These are phyloP conservation scores for Lasius fuliginosus DNA, from an alignment of 2,888 invertebrate species.

Conservation along the genomic window DNA sequence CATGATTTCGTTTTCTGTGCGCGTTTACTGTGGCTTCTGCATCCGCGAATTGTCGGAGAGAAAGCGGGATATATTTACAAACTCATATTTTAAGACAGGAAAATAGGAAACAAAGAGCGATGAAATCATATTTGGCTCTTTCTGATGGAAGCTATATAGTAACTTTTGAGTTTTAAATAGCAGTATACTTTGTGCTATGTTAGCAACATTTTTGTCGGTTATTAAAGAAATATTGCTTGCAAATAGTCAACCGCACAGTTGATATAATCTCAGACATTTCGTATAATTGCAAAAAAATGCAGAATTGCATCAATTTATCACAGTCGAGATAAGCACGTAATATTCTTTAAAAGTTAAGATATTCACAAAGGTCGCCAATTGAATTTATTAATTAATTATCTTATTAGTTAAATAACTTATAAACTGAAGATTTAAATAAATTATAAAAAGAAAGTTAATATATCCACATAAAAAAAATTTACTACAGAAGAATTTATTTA, in stretches of 20 bases:
- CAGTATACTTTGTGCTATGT: background rate
- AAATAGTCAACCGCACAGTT: background rate
- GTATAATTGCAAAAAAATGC: background rate
- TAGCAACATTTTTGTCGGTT: constrained; percentile 11
- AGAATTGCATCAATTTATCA: background rate
- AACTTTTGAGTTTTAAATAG: constrained; percentile 11
- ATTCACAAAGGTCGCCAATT: background rate
- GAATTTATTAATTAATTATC: background rate
- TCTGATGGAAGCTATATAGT: background rate
- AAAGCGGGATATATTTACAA: constrained; percentile 41
- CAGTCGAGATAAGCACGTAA: background rate
- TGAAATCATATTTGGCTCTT: constrained; percentile 25
- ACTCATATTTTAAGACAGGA: constrained; percentile 36
- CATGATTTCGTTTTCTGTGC: constrained; percentile 40
- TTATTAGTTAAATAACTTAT: constrained; percentile 19
- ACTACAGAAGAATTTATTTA: background rate
- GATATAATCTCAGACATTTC: background rate
- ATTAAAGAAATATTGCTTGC: background rate
- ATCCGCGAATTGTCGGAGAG: constrained; percentile 19
- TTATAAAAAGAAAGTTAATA: background rate
- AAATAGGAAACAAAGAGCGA: constrained; percentile 7
- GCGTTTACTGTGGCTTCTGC: constrained; percentile 22
- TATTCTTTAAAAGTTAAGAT: background rate
- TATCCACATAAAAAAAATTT: background rate
- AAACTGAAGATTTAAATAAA: background rate